phyloP scores from a whole-genome alignment of 2,888 invertebrate genomes.

The Athripsodes cinereus region DNA sequence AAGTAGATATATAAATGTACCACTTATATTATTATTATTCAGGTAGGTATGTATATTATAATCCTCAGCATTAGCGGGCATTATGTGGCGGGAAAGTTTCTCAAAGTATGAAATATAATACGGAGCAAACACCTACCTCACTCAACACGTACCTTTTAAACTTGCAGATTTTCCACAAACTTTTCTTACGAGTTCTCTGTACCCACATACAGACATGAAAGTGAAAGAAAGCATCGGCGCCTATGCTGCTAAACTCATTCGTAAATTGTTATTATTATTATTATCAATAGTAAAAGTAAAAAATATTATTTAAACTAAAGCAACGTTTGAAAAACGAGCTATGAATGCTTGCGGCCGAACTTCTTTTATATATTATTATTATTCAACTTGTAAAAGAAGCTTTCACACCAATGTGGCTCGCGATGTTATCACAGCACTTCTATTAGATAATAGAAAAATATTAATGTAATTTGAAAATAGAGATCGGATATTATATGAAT shows the following conservation, averaged over 20 bases:
- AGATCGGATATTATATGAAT: too few species aligned
- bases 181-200: not conserved
- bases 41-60: constrained; percentile 7
- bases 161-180: constrained; percentile 15
- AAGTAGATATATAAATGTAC: too few species aligned
- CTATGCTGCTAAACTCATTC: too few species aligned
- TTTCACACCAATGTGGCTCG: constrained; percentile 27
- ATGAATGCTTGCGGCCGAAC: constrained; percentile 27
- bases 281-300: not conserved
- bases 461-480: too few species aligned
- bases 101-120: constrained; percentile 24
- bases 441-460: too few species aligned
- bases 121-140: not conserved
- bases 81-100: constrained; percentile 22
- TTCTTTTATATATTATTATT: constrained; percentile 28
- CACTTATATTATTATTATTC: too few species aligned
- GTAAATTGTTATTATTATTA: too few species aligned
- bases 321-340: constrained; percentile 28
- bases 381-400: constrained; percentile 26
- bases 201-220: too few species aligned
- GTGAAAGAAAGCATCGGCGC: too few species aligned
- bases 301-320: too few species aligned
- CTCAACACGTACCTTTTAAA: not conserved
- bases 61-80: constrained; percentile 26
- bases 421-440: constrained; percentile 43